Evolutionary conservation across 2,113 vertebrate species (phyloP).

Genomic region (Cairina moschata): DNA sequence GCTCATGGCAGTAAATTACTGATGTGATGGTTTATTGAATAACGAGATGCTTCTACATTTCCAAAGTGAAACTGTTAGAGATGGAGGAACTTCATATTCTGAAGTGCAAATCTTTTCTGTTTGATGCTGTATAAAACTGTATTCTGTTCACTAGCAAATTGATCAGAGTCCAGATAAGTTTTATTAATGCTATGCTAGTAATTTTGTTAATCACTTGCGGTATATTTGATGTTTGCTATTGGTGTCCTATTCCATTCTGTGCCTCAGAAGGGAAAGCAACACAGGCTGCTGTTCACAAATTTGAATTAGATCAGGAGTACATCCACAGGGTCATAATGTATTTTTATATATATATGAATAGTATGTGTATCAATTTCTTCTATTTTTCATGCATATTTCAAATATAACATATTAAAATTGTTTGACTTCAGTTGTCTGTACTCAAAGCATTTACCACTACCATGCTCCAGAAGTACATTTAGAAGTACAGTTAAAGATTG

Average conservation of each 20-base stretch:
- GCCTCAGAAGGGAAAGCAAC: slow-evolving; percentile 4
- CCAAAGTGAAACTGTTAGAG: not conserved
- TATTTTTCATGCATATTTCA: slow-evolving; percentile 5
- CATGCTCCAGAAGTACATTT: not conserved
- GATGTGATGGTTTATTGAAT: not conserved
- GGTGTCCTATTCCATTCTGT: not conserved
- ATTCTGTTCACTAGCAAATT: not conserved
- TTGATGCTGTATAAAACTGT: not conserved
- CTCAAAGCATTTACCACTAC: not conserved
- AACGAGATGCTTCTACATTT: not conserved
- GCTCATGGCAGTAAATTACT: not conserved
- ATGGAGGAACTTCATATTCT: not conserved
- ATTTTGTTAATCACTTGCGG: not conserved
- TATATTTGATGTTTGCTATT: not conserved
- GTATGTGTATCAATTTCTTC: not conserved
- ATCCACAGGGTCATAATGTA: not conserved
- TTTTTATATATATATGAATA: not conserved
- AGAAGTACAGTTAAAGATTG: not conserved
- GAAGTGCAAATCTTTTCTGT: not conserved
- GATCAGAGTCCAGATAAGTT: not conserved
- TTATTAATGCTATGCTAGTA: not conserved
- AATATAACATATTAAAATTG: not conserved
- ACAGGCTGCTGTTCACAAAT: not conserved
- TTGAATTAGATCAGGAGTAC: not conserved
- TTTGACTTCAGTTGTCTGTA: not conserved